phyloP scores from a whole-genome alignment of 2,888 invertebrate species.

The Nebria brevicollis region DNA sequence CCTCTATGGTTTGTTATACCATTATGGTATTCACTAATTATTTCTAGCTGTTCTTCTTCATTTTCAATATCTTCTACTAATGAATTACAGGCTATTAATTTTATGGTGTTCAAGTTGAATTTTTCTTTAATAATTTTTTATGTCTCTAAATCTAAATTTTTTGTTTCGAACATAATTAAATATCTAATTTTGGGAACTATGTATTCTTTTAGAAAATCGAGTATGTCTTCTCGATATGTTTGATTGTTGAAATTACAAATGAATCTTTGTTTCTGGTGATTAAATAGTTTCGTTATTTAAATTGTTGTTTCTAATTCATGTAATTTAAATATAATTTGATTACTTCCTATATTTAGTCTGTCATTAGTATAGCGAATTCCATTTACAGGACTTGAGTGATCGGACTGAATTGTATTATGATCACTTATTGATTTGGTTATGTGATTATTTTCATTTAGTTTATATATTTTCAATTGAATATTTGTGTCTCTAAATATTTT shows the following conservation, averaged over 20 bases:
- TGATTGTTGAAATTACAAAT: conserved; percentile 16
- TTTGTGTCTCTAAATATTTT: background rate
- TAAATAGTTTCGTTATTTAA: too few species aligned
- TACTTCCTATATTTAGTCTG: too few species aligned
- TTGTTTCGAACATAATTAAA: conserved; percentile 16
- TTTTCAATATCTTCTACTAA: conserved; percentile 16
- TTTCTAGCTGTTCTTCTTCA: conserved; percentile 18
- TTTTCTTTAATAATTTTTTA: conserved; percentile 16
- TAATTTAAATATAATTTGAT: too few species aligned
- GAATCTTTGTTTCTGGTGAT: background rate
- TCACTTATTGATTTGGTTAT: too few species aligned
- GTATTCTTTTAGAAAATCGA: conserved; percentile 16
- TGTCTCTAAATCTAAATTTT: background rate
- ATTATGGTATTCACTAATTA: background rate
- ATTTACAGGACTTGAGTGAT: too few species aligned
- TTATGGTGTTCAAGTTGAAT: background rate
- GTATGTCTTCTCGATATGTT: conserved; percentile 9
- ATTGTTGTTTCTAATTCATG: too few species aligned
- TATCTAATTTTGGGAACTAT: conserved; percentile 24
- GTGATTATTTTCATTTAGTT: too few species aligned
- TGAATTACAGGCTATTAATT: too few species aligned
- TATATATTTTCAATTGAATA: too few species aligned
- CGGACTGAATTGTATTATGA: too few species aligned
- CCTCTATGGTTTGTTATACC: conserved; percentile 13
- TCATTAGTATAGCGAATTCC: too few species aligned